Conservation (phyloP, 2,113 vertebrate species). For the Loxodonta africana region DNA sequence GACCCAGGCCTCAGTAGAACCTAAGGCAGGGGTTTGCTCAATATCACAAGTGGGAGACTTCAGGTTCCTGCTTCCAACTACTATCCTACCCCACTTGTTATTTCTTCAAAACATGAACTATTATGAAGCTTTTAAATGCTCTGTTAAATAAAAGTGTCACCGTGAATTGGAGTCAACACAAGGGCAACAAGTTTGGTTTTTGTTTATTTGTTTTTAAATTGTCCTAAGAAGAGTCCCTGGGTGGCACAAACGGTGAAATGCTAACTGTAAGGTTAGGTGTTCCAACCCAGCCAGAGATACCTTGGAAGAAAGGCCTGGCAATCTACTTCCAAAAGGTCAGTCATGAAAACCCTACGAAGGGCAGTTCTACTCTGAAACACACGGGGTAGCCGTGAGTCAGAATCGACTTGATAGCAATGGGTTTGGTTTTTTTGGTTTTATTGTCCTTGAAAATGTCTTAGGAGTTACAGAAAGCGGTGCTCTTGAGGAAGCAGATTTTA, state of each 20-base stretch:
- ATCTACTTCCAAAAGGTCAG: neutral
- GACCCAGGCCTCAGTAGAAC: neutral
- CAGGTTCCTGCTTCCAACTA: accelerated
- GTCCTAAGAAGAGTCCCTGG: neutral
- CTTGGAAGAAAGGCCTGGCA: neutral
- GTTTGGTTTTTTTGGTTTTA: neutral
- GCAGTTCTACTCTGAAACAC: neutral
- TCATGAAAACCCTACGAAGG: neutral
- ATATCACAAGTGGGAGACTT: neutral
- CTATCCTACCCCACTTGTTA: neutral
- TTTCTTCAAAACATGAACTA: neutral
- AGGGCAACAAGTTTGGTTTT: neutral
- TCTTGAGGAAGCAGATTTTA: neutral
- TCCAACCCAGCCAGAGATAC: neutral
- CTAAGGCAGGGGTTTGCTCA: neutral
- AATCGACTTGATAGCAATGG: neutral
- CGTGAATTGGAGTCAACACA: neutral
- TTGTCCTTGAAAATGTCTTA: neutral
- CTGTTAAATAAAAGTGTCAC: neutral
- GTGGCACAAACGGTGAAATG: neutral
- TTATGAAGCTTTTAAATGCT: neutral
- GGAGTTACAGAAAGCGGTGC: neutral
- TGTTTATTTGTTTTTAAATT: neutral
- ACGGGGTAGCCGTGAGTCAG: neutral
- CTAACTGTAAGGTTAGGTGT: neutral